Evolutionary conservation across 2,888 invertebrate genomes (phyloP).

Genomic region (Artemia sinica): DNA sequence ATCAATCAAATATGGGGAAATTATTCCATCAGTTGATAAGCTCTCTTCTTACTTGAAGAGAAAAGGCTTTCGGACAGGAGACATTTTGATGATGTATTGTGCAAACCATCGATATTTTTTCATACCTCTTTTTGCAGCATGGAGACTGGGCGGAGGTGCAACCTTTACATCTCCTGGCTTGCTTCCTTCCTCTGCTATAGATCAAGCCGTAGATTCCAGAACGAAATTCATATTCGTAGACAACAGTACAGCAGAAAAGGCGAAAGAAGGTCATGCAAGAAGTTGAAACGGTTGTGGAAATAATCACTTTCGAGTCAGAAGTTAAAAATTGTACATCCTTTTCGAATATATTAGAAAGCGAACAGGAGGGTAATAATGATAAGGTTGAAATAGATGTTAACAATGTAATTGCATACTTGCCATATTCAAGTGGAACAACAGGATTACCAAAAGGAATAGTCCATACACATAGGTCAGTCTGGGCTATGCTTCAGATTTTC

Average conservation of each 20-base stretch:
- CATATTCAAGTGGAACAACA: conserved; percentile 12
- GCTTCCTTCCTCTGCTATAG: not conserved
- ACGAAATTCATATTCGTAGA: not conserved
- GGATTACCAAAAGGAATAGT: conserved; percentile 13
- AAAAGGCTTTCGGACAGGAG: not conserved
- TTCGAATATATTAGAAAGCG: not conserved
- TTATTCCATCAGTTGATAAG: not conserved
- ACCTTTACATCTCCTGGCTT: conserved; percentile 1
- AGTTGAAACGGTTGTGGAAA: not conserved
- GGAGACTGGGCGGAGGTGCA: not conserved
- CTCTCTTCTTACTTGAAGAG: not conserved
- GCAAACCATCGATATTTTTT: not conserved
- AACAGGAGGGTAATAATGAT: not conserved
- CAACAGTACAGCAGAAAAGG: not conserved
- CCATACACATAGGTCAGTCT: conserved; percentile 4
- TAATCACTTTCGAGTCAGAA: no score
- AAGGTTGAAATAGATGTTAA: not conserved
- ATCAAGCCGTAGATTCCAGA: not conserved
- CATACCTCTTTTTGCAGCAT: not conserved
- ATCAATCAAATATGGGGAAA: not conserved
- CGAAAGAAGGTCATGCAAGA: not conserved
- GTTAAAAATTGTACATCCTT: no score
- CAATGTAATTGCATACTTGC: not conserved
- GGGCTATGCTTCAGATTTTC: not conserved
- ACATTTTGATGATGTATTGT: not conserved